These are phyloP conservation scores for Campylomormyrus tamandua DNA, from an alignment of 2,113 vertebrate species.

Conservation along the genomic window DNA sequence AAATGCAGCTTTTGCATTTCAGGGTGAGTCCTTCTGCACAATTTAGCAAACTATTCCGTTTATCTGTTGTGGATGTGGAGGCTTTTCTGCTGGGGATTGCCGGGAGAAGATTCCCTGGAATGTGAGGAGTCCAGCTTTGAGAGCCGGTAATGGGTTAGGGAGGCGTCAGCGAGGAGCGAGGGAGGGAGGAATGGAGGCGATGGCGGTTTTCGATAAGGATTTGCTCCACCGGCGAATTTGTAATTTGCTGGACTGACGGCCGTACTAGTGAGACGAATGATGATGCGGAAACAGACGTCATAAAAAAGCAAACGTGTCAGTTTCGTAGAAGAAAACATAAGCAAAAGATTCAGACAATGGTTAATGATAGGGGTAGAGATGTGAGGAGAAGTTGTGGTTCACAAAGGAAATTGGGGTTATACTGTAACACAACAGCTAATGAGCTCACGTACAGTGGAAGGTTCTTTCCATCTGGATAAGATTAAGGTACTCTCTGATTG, in stretches of 20 bases:
- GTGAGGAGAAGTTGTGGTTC: neutral
- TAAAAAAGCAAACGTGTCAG: neutral
- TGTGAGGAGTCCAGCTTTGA: neutral
- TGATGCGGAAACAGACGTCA: neutral
- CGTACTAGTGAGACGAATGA: neutral
- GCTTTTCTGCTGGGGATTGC: neutral
- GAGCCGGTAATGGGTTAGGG: neutral
- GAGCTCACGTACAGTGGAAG: neutral
- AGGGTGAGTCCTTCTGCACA: neutral
- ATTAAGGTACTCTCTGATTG: neutral
- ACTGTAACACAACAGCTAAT: neutral
- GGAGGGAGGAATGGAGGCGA: neutral
- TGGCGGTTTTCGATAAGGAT: neutral
- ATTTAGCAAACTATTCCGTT: neutral
- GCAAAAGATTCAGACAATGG: neutral
- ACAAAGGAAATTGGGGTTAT: neutral
- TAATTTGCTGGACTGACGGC: constrained; percentile 6
- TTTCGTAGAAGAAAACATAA: neutral
- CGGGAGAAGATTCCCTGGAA: neutral
- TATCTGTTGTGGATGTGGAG: neutral
- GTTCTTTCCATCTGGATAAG: neutral
- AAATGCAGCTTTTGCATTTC: neutral
- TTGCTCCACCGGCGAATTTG: neutral
- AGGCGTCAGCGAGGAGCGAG: neutral
- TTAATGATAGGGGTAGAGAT: neutral